A percentile compares a stretch with the other conserved stretches of the same genome.
phyloP scores from a whole-genome alignment of 2,113 vertebrate species.

The Urocynchramus pylzowi region DNA sequence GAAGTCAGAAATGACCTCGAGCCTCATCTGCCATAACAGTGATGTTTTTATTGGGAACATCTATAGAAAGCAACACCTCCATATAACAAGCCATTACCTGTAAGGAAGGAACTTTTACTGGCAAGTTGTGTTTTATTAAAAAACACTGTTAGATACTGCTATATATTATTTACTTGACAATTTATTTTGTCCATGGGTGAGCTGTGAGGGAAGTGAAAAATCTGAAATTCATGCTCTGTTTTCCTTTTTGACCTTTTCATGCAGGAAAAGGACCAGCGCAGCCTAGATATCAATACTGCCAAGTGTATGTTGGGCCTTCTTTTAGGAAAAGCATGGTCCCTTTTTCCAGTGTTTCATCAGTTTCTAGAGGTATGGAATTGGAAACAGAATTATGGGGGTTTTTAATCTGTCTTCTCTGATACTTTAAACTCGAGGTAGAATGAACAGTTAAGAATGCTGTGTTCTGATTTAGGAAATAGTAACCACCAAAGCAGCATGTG shows the following conservation, averaged over 20 bases:
- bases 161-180: not conserved
- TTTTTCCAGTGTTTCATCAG: slow-evolving; percentile 98
- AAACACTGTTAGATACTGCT: not conserved
- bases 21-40: rapidly evolving
- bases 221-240: not conserved
- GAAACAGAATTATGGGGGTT: not conserved
- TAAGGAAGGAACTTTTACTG: not conserved
- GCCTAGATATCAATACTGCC: slow-evolving; percentile 98
- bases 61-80: not conserved
- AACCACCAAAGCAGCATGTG: not conserved
- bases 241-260: not conserved
- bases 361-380: slow-evolving; percentile 90
- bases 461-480: not conserved
- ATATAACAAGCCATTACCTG: rapidly evolving
- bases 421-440: not conserved
- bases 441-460: not conserved
- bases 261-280: slow-evolving; percentile 99
- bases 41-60: not conserved
- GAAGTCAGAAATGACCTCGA: not conserved
- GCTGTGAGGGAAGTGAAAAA: not conserved
- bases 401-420: not conserved
- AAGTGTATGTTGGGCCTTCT: slow-evolving; percentile 99
- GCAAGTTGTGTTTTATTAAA: not conserved
- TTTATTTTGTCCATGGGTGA: not conserved
- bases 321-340: slow-evolving; percentile 96